Base-by-base conservation (phyloP, 2,113 vertebrate genomes). In the Zosterops lateralis region DNA sequence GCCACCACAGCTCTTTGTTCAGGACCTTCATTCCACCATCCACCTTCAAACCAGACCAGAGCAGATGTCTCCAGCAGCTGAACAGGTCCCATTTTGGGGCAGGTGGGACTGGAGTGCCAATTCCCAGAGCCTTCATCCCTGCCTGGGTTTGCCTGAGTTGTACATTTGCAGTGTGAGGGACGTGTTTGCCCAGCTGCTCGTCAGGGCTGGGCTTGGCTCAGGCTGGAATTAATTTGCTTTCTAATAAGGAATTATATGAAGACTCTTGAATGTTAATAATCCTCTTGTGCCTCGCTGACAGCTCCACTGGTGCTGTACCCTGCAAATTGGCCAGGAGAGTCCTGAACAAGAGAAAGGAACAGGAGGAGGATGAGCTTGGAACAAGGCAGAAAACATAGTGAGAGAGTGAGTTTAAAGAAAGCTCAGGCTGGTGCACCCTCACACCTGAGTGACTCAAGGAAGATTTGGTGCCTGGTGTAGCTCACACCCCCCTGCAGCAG, bases 171-270 rank as follows among this genome's bases (percentile, higher is more conserved):
- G 57, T 13, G 38, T 26, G 74, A 85, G 82, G 19, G 56, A 2
- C 0, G 0, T 38, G 61, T 71, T 75, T 90, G 88, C 57, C 90
- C 92, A 89, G 87, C 92, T 91, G 87, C 65, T 51, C 10, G 1
- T 8, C 32, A 18, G 74, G 70, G 48, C 9, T 51, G 61, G 31
- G 32, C 12, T 77, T 79, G 74, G 66, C 82, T 90, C 58, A 45
- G 88, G 12, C 34, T 86, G 64, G 91, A 94, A 86, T 93, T 80
- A 20, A 88, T 95, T 86, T 94, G 56, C 64, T 77, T 61, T 54
- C 22, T 73, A 80, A 90, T 47, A 22, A 77, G 45, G 50, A 83
- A 31, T 53, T 76, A 44, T 28, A 2, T 32, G 38, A 72, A 84
- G 83, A n/a, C 21, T 90, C 88, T 7, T 12, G 79, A 34, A 77